phyloP scores from a whole-genome alignment of 2,888 invertebrate genomes.

The Leptarthrus brevirostris region DNA sequence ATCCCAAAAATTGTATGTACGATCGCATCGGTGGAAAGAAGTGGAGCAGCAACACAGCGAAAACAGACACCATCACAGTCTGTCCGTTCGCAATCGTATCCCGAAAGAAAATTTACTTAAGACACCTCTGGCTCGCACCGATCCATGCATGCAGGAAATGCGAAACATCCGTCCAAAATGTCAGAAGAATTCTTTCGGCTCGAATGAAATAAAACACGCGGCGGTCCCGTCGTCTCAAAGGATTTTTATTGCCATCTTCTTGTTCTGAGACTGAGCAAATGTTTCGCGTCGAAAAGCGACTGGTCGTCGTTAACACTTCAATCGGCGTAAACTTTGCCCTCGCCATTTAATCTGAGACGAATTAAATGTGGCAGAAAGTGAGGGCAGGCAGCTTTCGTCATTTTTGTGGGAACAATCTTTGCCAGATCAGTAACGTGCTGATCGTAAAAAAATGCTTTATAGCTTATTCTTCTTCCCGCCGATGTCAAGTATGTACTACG shows the following conservation, averaged over 20 bases:
- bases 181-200: constrained; percentile 32
- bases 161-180: constrained; percentile 44
- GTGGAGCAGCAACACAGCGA: constrained; percentile 17
- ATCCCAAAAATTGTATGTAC: constrained; percentile 45
- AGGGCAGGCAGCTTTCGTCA: neutral
- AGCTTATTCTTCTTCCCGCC: neutral
- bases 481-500: too few species aligned
- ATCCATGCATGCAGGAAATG: constrained; percentile 40
- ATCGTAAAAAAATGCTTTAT: constrained; percentile 23
- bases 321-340: constrained; percentile 32
- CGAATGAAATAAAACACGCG: constrained; percentile 34
- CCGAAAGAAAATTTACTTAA: constrained; percentile 16
- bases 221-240: constrained; percentile 34
- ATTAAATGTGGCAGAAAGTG: constrained; percentile 11
- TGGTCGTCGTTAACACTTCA: constrained; percentile 33
- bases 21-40: neutral
- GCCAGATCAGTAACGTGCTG: neutral
- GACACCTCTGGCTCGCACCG: neutral
- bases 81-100: too few species aligned
- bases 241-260: constrained; percentile 14
- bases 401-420: constrained; percentile 8
- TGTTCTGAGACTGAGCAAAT: constrained; percentile 4
- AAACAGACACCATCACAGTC: constrained; percentile 8
- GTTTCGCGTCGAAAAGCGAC: constrained; percentile 9
- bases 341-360: neutral